Base-by-base conservation (phyloP, 2,888 invertebrate genomes). In the Empis livida region DNA sequence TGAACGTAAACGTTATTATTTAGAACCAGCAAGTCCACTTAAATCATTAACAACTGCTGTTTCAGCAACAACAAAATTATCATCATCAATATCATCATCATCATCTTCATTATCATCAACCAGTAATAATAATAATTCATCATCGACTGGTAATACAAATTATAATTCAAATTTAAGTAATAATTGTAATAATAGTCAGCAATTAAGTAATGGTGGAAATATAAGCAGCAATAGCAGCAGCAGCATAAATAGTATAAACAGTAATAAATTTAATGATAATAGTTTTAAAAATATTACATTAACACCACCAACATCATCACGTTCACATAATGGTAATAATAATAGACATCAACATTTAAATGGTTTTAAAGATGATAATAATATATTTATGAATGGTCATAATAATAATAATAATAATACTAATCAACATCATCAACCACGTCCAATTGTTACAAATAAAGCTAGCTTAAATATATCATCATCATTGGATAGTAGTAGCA, bases 1-100 rank as follows among this genome's bases (percentile, higher is more conserved):
- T 66, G 96, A 97, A 68, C 80, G 85, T 62, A 93, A 92, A 66
- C 79, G 91, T 41, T 70, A 68, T 53, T 70, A 62, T 52, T 54
- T 70, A 55, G 70, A 70, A 57, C 70, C 70, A 52, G 70, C 67
- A 52, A 70, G 70, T 64, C 70, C 70, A 40, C 55, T 70, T 17
- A 70, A 70, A 55, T 68, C 70, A 42, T 54, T 69, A 53, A 61
- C 65, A 49, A 63, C 64, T 56, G 61, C 61, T 48, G 59, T 62
- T 49, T 62, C 65, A 49, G 56, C 65, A 47, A 64, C 64, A 56
- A 43, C 47, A 49, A 41, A 45, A 43, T 45, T 55, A 49, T 45
- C 53, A 44, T 45, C 47, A 31, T 37, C 50, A 39, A 27, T 14
- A 27, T 20, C 42, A 44, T 30, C 50, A 40, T 32, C 46, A 53